Evolutionary conservation across 2,797 vertebrate genomes (phyloP).

Genomic region (Neopelma chrysocephalum): DNA sequence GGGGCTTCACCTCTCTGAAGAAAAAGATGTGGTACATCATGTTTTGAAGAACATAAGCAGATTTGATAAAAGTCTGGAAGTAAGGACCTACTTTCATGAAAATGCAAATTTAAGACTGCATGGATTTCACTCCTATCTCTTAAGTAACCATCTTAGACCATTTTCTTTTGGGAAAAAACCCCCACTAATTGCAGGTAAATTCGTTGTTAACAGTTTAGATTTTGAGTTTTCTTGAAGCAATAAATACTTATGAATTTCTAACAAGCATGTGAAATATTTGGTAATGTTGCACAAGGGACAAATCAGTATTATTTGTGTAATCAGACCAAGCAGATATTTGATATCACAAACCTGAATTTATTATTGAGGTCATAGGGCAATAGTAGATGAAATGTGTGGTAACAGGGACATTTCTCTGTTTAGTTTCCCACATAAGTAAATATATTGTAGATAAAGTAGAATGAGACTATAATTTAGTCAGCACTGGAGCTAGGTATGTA

Average conservation of each 20-base stretch:
- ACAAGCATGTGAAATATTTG: not conserved
- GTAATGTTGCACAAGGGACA: not conserved
- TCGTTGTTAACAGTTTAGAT: not conserved
- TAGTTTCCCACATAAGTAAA: not conserved
- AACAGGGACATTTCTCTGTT: not conserved
- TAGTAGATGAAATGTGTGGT: not conserved
- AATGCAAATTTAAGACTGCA: constrained; percentile 21
- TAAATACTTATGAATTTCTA: not conserved
- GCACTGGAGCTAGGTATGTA: not conserved
- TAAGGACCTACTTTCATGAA: constrained; percentile 33
- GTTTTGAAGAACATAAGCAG: constrained; percentile 45
- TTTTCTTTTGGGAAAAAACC: not conserved
- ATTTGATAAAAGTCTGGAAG: constrained; percentile 29
- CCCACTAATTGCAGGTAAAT: not conserved
- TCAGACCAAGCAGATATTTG: not conserved
- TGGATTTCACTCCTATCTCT: not conserved
- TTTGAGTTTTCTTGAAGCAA: not conserved
- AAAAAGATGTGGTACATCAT: constrained; percentile 22
- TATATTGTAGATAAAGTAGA: not conserved
- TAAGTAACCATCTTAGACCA: not conserved
- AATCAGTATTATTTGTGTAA: not conserved
- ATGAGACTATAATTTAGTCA: not conserved
- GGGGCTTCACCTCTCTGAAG: not conserved
- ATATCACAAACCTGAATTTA: not conserved
- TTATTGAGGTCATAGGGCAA: not conserved